phyloP scores from a whole-genome alignment of 1,140 invertebrate genomes.

The Protaetia brevitarsis region DNA sequence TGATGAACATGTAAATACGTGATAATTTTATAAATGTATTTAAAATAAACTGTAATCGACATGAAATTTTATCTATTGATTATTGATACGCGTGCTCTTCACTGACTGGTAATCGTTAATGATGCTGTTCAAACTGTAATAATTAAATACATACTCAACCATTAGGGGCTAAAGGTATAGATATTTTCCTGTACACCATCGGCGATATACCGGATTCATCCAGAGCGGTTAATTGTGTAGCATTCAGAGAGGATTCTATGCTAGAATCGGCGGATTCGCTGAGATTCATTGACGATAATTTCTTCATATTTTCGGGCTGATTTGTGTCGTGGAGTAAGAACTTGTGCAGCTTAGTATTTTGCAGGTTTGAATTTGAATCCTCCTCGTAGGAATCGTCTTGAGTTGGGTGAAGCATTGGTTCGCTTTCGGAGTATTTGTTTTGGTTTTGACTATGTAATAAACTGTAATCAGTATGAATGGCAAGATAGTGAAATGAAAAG shows the following conservation, averaged over 20 bases:
- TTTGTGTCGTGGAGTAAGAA: neutral
- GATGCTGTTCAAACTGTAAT: no score
- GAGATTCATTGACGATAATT: neutral
- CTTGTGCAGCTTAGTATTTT: constrained; percentile 29
- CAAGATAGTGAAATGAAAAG: neutral
- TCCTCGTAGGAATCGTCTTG: constrained; percentile 33
- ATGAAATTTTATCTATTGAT: no score
- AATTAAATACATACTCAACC: constrained; percentile 38
- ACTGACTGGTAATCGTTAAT: no score
- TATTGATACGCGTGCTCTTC: no score
- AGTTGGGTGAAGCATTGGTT: neutral
- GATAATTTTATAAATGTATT: no score
- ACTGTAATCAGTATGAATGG: constrained; percentile 9
- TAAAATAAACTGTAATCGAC: no score
- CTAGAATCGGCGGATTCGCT: neutral
- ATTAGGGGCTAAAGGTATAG: constrained; percentile 38
- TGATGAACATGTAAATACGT: no score
- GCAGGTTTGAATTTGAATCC: constrained; percentile 41
- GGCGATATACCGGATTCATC: constrained; percentile 31
- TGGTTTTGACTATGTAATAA: constrained; percentile 13
- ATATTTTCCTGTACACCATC: constrained; percentile 30
- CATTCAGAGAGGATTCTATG: constrained; percentile 30
- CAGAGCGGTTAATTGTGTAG: constrained; percentile 35
- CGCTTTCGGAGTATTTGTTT: constrained; percentile 1
- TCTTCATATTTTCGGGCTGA: neutral